Base-by-base conservation (phyloP, 2,888 invertebrate genomes). In the Lasioglossum oenotherae region DNA sequence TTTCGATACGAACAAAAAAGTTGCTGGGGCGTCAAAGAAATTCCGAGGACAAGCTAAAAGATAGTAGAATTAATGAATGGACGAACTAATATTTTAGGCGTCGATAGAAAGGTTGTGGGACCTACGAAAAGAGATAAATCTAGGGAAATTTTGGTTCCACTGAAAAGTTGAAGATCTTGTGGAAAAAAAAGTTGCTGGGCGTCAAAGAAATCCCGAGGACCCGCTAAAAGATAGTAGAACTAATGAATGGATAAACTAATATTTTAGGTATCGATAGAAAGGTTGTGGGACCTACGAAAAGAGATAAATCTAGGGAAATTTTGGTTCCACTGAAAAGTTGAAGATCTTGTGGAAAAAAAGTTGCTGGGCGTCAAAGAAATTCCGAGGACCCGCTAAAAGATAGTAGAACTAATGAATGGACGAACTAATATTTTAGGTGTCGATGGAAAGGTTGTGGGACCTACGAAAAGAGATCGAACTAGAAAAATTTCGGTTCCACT, bases 1-100 rank as follows among this genome's bases (percentile, higher is more conserved):
- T 78, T 41, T 72, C 78, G 78, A 78, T 71, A 73, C 79, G 35
- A 64, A 23, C 12, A 12, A n/a, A 23, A 12, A 12, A 12, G 1
- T n/a, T 57, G 12, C n/a, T n/a, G 57, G 23, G n/a, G 10, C 0
- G 5, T 49, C 19, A 46, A 46, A 19, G 46, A 46, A 19, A 16
- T 5, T 46, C 19, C 19, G 5, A 19, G 46, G 46, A 1, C 16
- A 1, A 23, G 4, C n/a, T n/a, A 57, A n/a, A 12, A 57, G 41
- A 72, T 57, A 27, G 4, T 27, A n/a, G 4, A 46, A 53, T 35
- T 16, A 2, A 16, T 4, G 10, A n/a, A 57, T 14, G 46, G 46
- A 19, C 1, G 19, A 49, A 19, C 49, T 5, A 5, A 19, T 19
- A 49, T 19, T 49, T 49, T 19, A 1, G 49, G 49, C 16, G 0